Percentiles rank a stretch among this genome's conserved stretches.
Evolutionary conservation across 1,140 invertebrate genomes (phyloP).

Genomic region (Caenorhabditis remanei): DNA sequence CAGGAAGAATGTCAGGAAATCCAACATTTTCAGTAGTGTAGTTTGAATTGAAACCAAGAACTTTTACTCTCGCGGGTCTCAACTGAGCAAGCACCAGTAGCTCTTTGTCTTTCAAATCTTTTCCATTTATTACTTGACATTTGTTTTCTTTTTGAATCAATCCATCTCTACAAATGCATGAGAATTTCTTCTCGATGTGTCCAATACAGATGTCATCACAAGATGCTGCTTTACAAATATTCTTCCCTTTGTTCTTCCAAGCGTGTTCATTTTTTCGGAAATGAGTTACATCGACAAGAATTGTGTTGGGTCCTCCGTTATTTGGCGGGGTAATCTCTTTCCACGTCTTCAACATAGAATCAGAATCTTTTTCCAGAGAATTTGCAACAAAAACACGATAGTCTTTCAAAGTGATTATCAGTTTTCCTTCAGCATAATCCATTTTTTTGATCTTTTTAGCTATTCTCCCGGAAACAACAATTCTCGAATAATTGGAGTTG

Average conservation of each 20-base stretch:
- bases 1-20: background rate
- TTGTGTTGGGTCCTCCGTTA: background rate
- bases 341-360: background rate
- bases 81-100: slow-evolving; percentile 16
- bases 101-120: slow-evolving; percentile 4
- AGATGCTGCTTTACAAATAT: slow-evolving; percentile 26
- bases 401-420: background rate
- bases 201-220: slow-evolving; percentile 14
- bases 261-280: slow-evolving; percentile 32
- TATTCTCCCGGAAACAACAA: background rate
- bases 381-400: slow-evolving; percentile 2
- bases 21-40: background rate
- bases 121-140: background rate
- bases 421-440: slow-evolving; percentile 15
- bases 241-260: slow-evolving; percentile 31
- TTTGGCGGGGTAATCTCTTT: background rate
- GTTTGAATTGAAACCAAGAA: slow-evolving; percentile 16
- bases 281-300: background rate
- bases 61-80: slow-evolving; percentile 18
- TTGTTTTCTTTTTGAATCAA: slow-evolving; percentile 1
- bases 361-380: background rate
- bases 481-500: slow-evolving; percentile 1
- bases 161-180: slow-evolving; percentile 35
- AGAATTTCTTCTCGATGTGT: background rate
- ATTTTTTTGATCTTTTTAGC: background rate